Evolutionary conservation across 2,113 vertebrate species (phyloP).

Genomic region (Campylorhamphus procurvoides): DNA sequence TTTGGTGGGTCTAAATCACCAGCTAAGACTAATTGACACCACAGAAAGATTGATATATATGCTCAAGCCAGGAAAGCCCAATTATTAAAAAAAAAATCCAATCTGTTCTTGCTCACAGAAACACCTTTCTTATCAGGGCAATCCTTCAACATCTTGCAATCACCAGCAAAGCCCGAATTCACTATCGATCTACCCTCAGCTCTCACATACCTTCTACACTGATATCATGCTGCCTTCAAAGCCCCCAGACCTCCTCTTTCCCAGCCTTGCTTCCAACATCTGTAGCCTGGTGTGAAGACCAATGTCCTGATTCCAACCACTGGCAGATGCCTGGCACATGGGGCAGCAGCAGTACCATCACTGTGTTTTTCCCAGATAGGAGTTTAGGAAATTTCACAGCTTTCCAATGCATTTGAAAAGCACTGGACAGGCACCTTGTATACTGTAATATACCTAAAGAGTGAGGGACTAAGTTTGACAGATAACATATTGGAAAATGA

Average conservation of each 20-base stretch:
- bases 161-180: neutral
- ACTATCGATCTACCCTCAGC: neutral
- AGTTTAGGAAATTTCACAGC: neutral
- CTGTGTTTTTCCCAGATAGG: neutral
- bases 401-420: neutral
- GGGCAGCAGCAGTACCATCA: neutral
- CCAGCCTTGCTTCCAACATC: neutral
- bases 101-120: conserved; percentile 9
- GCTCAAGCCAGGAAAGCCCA: neutral
- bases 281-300: neutral
- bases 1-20: neutral
- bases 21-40: conserved; percentile 19
- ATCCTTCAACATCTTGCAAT: conserved; percentile 5
- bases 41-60: neutral
- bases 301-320: neutral
- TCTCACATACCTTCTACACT: neutral
- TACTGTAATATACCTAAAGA: neutral
- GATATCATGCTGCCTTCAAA: neutral
- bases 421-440: neutral
- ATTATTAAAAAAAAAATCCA: neutral
- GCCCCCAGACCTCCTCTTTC: neutral
- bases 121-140: conserved; percentile 14
- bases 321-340: fast-evolving
- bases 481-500: neutral
- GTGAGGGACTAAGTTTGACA: neutral